Base-by-base conservation (phyloP, 2,797 vertebrate genomes). In the Halcyon badia region DNA sequence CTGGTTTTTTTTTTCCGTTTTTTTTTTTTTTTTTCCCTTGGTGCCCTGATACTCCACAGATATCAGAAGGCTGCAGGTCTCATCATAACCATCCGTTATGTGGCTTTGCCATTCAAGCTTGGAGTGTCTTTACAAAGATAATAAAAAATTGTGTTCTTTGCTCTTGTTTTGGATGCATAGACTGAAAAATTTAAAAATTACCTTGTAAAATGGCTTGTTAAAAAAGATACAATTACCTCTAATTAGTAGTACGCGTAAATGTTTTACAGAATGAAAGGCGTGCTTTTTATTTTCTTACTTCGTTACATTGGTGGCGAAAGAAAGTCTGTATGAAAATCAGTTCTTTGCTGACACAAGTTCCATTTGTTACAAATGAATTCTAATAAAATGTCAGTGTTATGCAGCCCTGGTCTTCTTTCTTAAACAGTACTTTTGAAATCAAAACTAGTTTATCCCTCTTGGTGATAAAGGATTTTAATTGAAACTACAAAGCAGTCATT, bases 281-380 rank as follows among this genome's bases (percentile, higher is more conserved):
- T 99, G 99, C 99, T 99, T 99, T 99, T 99, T 99, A 99, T 99
- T 99, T 99, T 99, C 99, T 99, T 99, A 99, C 99, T 99, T 99
- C 99, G 99, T 99, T 99, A 99, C 98, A 99, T 99, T 99, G 99
- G 99, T 99, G 99, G 99, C 99, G 98, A 99, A 99, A 99, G 99
- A 99, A 96, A 98, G 99, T 99, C 99, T 99, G 99, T 99, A 99
- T 99, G 99, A 99, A 99, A 99, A 99, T 99, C 99, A 99, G 99
- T 99, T 99, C 98, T 99, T 99, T 99, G 99, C 99, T 99, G 99
- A 99, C 99, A 99, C 99, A 99, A 99, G 99, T 99, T 99, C 99
- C 99, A 99, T 99, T 99, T 99, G 99, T 99, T 99, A 99, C 99
- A 99, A 99, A 99, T 99, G 99, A 99, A 99, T 99, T 99, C 99